Conservation (phyloP, 2,113 vertebrate species). For the Lasiurus borealis region DNA sequence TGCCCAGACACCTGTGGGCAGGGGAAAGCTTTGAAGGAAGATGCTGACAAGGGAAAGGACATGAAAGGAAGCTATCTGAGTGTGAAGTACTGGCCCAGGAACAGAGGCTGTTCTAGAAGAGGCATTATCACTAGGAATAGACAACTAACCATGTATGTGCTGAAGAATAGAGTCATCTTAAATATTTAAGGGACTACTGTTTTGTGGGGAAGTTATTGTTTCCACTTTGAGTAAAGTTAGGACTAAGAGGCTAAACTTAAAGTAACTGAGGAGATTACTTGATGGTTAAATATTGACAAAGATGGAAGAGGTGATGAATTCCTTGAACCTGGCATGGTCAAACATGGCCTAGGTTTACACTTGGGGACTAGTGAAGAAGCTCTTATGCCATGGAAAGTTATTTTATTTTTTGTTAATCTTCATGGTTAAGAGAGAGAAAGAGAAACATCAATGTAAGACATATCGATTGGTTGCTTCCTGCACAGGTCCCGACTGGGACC, state of each 20-base stretch:
- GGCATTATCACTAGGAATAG: background rate
- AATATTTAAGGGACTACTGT: background rate
- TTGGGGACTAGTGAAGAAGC: background rate
- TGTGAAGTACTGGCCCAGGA: background rate
- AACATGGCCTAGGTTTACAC: no score
- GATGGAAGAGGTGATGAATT: background rate
- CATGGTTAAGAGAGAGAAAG: no score
- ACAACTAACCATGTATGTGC: fast-evolving
- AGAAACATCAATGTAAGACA: no score
- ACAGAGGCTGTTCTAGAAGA: background rate
- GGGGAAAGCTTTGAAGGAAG: background rate
- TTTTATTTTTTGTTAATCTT: no score
- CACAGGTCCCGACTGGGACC: no score
- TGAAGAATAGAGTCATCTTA: background rate
- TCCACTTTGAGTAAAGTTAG: background rate
- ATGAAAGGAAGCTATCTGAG: background rate
- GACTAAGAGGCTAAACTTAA: background rate
- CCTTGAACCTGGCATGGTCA: background rate
- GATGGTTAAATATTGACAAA: background rate
- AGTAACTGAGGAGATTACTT: background rate
- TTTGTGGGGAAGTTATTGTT: background rate
- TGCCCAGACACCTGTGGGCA: background rate
- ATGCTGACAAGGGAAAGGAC: background rate
- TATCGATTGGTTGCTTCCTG: no score
- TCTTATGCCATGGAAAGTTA: no score